Base-by-base conservation (phyloP, 2,113 vertebrate genomes). In the Vimba vimba region DNA sequence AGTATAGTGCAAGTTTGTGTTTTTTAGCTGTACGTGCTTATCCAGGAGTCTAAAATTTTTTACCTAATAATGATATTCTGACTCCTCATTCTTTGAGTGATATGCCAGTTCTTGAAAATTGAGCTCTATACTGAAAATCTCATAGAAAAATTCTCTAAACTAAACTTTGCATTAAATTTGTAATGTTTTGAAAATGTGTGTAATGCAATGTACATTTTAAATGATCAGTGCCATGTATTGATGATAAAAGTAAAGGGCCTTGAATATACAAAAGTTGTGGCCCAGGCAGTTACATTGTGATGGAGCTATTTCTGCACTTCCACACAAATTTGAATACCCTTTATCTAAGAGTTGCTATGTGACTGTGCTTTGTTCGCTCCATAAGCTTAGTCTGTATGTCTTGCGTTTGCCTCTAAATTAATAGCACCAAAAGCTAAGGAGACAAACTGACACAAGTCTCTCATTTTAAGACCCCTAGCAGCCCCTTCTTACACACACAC, bases 391-490 rank as follows among this genome's bases (percentile, higher is more conserved):
- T 69, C 52, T 59, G 23, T 39, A 27, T 10, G 50, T 80, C 80
- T 83, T 21, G 59, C 39, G 30, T 33, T 25, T 76, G 47, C 13
- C 4, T 43, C 33, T 77, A 13, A 57, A 79, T 87, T 71, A 74
- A 85, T 84, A 75, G 66, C 47, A 39, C 57, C 30, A 86, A 81
- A 85, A 64, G 71, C 71, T 83, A 78, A 76, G 30, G 30, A 75
- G 55, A 79, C 39, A 85, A 73, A 57, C 47, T 52, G 36, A 15
- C 25, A 57, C 79, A 47, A 47, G 4, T 66, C 84, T 84, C 64
- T 82, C 59, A 86, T 86, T 88, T 86, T 88, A 88, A 68, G 43
- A 50, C 79, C 6, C 45, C 59, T 25, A 47, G 59, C 78, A 64
- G 78, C 60, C 78, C 62, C 19, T 64, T n/a, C n/a, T 30, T 15